These are phyloP conservation scores for Pachypanchax playfairii DNA, from an alignment of 2,113 vertebrate genomes.

Conservation along the genomic window DNA sequence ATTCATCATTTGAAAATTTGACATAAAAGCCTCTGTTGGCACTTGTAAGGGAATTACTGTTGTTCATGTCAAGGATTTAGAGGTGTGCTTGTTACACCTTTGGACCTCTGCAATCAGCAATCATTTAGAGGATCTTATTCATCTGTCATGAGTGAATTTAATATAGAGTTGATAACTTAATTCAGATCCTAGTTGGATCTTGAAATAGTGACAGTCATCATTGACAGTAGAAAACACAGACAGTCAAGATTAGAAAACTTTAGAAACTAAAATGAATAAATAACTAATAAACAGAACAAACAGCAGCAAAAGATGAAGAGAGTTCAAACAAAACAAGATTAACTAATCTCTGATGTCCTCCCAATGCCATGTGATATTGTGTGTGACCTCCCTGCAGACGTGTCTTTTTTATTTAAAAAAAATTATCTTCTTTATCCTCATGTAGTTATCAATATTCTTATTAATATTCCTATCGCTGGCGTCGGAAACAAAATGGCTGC, in stretches of 20 bases:
- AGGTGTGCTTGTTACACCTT: slow-evolving; percentile 36
- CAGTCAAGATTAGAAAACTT: background rate
- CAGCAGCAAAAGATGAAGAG: no score
- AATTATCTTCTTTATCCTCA: no score
- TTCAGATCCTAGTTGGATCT: background rate
- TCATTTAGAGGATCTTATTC: slow-evolving; percentile 7
- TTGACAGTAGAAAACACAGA: no score
- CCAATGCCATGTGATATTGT: no score
- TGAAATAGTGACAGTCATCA: slow-evolving; percentile 17
- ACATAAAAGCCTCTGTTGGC: slow-evolving; percentile 38
- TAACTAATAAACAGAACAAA: background rate
- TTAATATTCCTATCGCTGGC: no score
- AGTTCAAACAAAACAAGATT: background rate
- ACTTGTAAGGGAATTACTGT: slow-evolving; percentile 34
- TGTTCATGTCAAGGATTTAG: slow-evolving; percentile 49
- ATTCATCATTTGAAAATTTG: slow-evolving; percentile 41
- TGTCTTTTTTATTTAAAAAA: no score
- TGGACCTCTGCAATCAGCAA: no score
- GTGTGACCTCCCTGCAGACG: no score
- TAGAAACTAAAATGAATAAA: background rate
- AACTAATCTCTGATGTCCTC: no score
- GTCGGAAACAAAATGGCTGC: no score
- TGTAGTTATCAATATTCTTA: no score
- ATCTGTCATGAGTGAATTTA: slow-evolving; percentile 26
- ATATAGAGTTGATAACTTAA: slow-evolving; percentile 9